Conservation (phyloP, 2,797 vertebrate genomes). For the Sparus aurata region DNA sequence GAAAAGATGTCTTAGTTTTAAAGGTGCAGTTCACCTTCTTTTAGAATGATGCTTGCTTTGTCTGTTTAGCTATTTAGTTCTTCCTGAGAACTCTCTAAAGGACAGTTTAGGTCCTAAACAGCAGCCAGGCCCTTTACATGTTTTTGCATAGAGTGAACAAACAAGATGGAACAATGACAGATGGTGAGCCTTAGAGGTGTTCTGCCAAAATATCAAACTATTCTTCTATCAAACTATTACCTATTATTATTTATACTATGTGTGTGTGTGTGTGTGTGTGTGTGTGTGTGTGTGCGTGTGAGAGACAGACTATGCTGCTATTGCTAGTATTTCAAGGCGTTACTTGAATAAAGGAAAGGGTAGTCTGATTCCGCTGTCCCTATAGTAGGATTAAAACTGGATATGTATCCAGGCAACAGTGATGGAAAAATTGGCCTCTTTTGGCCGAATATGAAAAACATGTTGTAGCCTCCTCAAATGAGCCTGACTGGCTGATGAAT, state of each 20-base stretch:
- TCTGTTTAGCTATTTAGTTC: not conserved
- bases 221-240: too few relatives aligned
- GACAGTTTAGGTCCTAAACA: not conserved
- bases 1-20: not conserved
- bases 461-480: not conserved
- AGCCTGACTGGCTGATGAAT: not conserved
- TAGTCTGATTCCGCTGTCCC: not conserved
- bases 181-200: not conserved
- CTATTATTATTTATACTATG: too few relatives aligned
- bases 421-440: not conserved
- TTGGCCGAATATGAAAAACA: not conserved
- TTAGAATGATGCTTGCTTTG: not conserved
- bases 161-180: not conserved
- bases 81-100: not conserved
- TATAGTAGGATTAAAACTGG: not conserved
- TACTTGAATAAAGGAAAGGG: conserved; percentile 4
- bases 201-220: not conserved
- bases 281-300: not conserved
- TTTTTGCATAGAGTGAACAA: not conserved
- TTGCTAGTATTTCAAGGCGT: not conserved
- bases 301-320: not conserved
- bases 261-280: not conserved
- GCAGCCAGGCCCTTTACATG: too few relatives aligned
- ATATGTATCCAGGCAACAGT: not conserved
- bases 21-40: too few relatives aligned